phyloP scores from a whole-genome alignment of 2,888 invertebrate species.

The Eristalis pertinax region DNA sequence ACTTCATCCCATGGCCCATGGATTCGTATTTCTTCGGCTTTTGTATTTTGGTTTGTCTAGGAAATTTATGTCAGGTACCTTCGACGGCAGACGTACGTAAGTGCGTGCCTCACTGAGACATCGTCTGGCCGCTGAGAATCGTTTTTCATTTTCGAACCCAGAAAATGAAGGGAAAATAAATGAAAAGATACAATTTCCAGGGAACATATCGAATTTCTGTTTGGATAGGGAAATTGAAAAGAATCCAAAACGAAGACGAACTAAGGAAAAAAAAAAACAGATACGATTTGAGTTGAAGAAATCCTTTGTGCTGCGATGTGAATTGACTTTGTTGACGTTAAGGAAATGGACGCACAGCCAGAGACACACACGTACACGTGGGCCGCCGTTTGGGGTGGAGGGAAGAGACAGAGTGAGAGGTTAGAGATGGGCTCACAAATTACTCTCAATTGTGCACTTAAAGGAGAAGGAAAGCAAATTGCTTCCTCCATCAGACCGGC shows the following conservation, averaged over 20 bases:
- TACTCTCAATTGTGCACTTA: slow-evolving; percentile 71
- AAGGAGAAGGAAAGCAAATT: slow-evolving; percentile 65
- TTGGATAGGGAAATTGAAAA: slow-evolving; percentile 66
- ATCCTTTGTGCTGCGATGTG: slow-evolving; percentile 20
- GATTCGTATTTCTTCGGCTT: slow-evolving; percentile 28
- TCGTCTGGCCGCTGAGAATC: neutral
- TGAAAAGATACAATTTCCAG: slow-evolving; percentile 57
- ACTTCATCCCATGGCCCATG: slow-evolving; percentile 23
- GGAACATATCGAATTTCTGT: slow-evolving; percentile 70
- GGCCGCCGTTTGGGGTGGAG: too few species aligned
- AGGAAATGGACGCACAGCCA: neutral
- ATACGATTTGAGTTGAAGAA: slow-evolving; percentile 9
- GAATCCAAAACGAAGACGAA: neutral
- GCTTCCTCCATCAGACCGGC: slow-evolving; percentile 40
- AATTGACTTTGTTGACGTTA: slow-evolving; percentile 46
- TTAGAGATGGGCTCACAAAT: slow-evolving; percentile 63
- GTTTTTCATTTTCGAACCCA: neutral
- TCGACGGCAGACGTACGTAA: neutral
- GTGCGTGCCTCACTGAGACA: neutral
- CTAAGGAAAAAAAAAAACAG: slow-evolving; percentile 13
- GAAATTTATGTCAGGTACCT: slow-evolving; percentile 66
- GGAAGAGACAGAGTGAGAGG: neutral
- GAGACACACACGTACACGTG: neutral
- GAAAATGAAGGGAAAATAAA: neutral
- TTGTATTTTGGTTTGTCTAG: slow-evolving; percentile 36